These are phyloP conservation scores for Oryzias curvinotus DNA, from an alignment of 2,113 vertebrate genomes.

Conservation along the genomic window DNA sequence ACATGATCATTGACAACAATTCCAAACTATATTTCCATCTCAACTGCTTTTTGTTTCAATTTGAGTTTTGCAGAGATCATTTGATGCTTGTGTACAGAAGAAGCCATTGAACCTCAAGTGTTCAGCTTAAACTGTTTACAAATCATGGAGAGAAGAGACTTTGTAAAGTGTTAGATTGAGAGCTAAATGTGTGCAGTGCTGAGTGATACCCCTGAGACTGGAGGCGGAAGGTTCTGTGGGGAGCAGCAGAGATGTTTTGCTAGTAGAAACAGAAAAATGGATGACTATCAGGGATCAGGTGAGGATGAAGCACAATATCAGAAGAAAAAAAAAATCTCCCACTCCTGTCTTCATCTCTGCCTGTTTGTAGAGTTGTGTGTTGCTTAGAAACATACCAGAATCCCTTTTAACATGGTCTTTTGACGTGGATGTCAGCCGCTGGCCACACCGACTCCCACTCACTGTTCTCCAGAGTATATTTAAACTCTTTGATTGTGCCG, in stretches of 20 bases:
- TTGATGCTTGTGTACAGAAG: constrained; percentile 13
- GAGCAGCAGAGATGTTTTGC: constrained; percentile 56
- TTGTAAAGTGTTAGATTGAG: constrained; percentile 34
- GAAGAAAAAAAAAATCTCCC: constrained; percentile 43
- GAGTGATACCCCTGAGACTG: constrained; percentile 44
- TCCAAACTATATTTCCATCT: constrained; percentile 5
- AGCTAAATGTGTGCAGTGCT: constrained; percentile 28
- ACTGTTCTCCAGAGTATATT: constrained; percentile 33
- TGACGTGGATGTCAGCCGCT: constrained; percentile 53
- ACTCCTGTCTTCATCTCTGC: constrained; percentile 35
- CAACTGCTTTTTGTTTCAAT: constrained; percentile 11
- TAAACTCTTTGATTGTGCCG: constrained; percentile 34
- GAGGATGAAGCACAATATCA: constrained; percentile 37
- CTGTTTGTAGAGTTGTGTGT: constrained; percentile 51
- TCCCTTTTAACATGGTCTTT: constrained; percentile 48
- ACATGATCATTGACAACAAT: neutral
- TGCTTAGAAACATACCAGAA: constrained; percentile 65
- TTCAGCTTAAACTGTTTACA: constrained; percentile 31
- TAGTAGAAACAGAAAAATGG: constrained; percentile 52
- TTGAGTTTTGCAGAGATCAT: constrained; percentile 11
- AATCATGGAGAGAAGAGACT: constrained; percentile 30
- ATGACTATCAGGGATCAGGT: constrained; percentile 52
- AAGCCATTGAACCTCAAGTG: constrained; percentile 26
- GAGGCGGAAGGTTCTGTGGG: constrained; percentile 52
- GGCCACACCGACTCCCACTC: constrained; percentile 54